Percentiles rank a stretch among this genome's conserved stretches.
Conservation (phyloP, 1,140 invertebrate species). For the Penaeus vannamei region DNA sequence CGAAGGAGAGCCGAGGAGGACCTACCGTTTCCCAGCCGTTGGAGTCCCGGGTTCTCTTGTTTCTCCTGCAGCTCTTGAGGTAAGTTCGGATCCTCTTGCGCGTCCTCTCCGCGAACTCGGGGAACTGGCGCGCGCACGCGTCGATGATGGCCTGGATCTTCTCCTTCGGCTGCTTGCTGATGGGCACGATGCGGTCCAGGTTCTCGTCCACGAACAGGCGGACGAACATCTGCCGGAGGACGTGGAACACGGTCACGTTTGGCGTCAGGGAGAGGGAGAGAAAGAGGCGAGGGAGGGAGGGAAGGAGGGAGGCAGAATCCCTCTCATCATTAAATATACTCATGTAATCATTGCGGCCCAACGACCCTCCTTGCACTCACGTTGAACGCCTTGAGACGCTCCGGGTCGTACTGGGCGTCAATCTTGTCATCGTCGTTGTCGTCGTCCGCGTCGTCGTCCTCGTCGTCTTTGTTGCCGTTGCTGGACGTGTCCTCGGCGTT, state of each 20-base stretch:
- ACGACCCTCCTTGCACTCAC: conserved; percentile 77
- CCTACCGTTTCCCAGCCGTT: conserved; percentile 68
- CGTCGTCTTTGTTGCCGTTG: conserved; percentile 83
- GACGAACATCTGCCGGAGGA: conserved; percentile 90
- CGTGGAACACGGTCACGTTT: conserved; percentile 22
- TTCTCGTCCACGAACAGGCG: conserved; percentile 97
- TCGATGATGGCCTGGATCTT: conserved; percentile 98
- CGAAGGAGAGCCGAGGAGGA: neutral
- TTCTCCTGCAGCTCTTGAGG: conserved; percentile 93
- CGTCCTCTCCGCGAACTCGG: conserved; percentile 94
- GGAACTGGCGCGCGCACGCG: conserved; percentile 95
- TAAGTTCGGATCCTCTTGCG: conserved; percentile 96
- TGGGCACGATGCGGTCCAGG: conserved; percentile 94
- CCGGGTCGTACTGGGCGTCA: conserved; percentile 91
- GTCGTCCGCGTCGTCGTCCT: conserved; percentile 87
- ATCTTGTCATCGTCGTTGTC: conserved; percentile 93
- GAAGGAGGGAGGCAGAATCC: neutral
- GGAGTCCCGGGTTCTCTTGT: conserved; percentile 90
- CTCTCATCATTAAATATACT: neutral
- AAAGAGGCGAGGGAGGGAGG: neutral
- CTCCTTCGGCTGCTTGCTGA: conserved; percentile 97
- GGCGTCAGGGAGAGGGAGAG: neutral
- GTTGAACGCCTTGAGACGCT: conserved; percentile 97
- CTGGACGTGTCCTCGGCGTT: conserved; percentile 87
- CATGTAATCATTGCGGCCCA: neutral